Evolutionary conservation across 2,888 invertebrate genomes (phyloP).

Genomic region (Diarsia rubi): DNA sequence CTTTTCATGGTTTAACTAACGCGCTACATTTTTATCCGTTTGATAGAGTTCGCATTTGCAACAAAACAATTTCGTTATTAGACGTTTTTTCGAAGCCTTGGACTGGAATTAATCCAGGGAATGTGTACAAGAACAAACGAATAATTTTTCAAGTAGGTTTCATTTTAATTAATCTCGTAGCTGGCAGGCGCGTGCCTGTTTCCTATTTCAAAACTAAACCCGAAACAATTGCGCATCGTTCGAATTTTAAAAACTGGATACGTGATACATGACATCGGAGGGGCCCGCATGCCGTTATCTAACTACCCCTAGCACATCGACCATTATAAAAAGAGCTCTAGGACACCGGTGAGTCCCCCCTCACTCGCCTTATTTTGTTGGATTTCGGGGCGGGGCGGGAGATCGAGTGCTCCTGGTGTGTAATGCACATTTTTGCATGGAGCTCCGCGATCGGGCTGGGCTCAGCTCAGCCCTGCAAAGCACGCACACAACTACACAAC

Average conservation of each 20-base stretch:
- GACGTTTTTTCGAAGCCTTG: slow-evolving; percentile 47
- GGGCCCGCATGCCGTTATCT: slow-evolving; percentile 82
- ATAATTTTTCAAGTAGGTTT: slow-evolving; percentile 49
- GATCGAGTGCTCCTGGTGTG: slow-evolving; percentile 82
- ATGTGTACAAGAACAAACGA: slow-evolving; percentile 56
- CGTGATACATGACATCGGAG: slow-evolving; percentile 85
- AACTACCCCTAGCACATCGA: slow-evolving; percentile 78
- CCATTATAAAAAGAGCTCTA: slow-evolving; percentile 81
- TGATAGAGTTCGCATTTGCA: slow-evolving; percentile 45
- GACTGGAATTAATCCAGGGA: slow-evolving; percentile 54
- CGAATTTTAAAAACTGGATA: slow-evolving; percentile 80
- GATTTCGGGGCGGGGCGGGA: slow-evolving; percentile 74
- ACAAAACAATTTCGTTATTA: slow-evolving; percentile 58
- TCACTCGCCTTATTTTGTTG: slow-evolving; percentile 77
- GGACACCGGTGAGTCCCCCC: slow-evolving; percentile 73
- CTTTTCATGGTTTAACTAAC: slow-evolving; percentile 28
- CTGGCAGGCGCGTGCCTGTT: slow-evolving; percentile 28
- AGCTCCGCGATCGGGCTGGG: slow-evolving; percentile 83
- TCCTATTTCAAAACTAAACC: slow-evolving; percentile 64
- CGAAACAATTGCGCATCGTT: slow-evolving; percentile 73
- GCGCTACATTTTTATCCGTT: slow-evolving; percentile 42
- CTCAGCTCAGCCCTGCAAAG: slow-evolving; percentile 83
- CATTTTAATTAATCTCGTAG: slow-evolving; percentile 55
- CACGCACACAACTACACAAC: slow-evolving; percentile 70
- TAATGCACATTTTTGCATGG: slow-evolving; percentile 89